Base-by-base conservation (phyloP, 2,113 vertebrate species). In the Gobius niger region DNA sequence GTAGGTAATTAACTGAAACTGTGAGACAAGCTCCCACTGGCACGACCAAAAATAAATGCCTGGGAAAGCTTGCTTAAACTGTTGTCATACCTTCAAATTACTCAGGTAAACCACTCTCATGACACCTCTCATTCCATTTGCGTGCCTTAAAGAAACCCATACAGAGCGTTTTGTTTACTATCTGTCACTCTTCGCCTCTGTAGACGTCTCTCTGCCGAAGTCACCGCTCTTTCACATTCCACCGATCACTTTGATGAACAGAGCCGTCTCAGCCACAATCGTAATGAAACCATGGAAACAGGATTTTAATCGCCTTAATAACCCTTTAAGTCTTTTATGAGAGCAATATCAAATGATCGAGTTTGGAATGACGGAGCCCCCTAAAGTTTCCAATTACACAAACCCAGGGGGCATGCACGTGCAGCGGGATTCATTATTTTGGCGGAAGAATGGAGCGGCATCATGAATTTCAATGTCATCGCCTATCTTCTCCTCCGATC, bases 381-480 rank as follows among this genome's bases (percentile, higher is more conserved):
- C 65, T 67, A 79, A 83, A 67, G 76, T 71, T 80, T 76, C 77
- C 82, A 86, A 83, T 81, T 67, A 77, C 70, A 80, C 65, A 75
- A 70, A 68, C 69, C 80, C 63, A 59, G 44, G 61, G 73, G 70
- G 49, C 66, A 78, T 64, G 76, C 51, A 63, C 66, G 77, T 64
- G 76, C 51, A 63, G 66, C 13, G 24, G 13, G 65, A 68, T 78
- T 85, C 63, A 83, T 83, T 85, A 85, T 76, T 77, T 70, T 69
- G 44, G 75, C 68, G 16, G 52, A 56, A 68, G 47, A 78, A 56
- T 57, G 56, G 70, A 82, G 72, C 81, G 47, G 67, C 53, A 54
- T 24, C 24, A 63, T 47, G 54, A 54, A 81, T 81, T 74, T 62
- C 75, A 72, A 78, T 65, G 60, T 59, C 52, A 44, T 67, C 47